Evolutionary conservation across 2,797 vertebrate species (phyloP).

Genomic region (Spondyliosoma cantharus): DNA sequence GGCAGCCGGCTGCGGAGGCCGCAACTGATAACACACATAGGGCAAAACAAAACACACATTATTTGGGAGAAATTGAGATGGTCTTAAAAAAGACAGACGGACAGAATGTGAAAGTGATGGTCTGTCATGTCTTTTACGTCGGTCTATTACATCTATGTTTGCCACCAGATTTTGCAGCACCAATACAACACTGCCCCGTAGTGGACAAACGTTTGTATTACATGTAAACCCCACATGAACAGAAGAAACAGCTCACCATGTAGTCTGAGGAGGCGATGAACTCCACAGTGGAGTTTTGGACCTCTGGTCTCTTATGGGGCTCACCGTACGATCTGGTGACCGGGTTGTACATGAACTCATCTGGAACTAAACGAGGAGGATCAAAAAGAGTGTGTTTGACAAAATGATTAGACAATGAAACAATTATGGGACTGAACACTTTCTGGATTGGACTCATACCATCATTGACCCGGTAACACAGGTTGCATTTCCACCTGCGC

Average conservation of each 20-base stretch:
- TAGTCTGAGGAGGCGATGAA: conserved; percentile 99
- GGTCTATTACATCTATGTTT: neutral
- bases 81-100: neutral
- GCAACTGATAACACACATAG: conserved; percentile 82
- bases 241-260: conserved; percentile 86
- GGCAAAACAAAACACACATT: neutral
- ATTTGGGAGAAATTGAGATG: neutral
- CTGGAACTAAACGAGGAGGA: conserved; percentile 87
- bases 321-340: conserved; percentile 96
- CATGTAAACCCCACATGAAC: neutral
- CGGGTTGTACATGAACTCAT: conserved; percentile 99
- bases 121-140: neutral
- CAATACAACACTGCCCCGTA: conserved; percentile 42
- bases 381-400: neutral
- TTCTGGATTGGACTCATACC: conserved; percentile 79
- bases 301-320: conserved; percentile 96
- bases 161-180: neutral
- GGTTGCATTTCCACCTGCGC: conserved; percentile 97
- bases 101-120: neutral
- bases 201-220: conserved; percentile 33
- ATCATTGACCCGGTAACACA: conserved; percentile 97
- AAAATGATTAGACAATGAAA: neutral
- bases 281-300: conserved; percentile 96
- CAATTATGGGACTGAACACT: neutral
- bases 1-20: conserved; percentile 95